Evolutionary conservation across 2,888 invertebrate species (phyloP).

Genomic region (Epinotia brunnichana): DNA sequence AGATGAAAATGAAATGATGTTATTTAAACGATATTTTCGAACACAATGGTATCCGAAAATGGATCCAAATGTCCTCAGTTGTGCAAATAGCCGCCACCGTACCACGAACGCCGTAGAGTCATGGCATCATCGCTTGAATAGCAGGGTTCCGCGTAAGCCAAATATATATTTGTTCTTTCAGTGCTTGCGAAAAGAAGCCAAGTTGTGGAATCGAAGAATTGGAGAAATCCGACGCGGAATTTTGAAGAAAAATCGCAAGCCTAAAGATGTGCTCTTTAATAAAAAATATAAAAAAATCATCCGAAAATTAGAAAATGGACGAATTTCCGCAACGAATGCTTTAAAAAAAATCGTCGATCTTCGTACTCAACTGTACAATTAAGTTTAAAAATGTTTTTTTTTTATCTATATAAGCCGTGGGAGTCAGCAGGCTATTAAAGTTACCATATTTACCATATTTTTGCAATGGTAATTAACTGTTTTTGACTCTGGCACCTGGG

Average conservation of each 20-base stretch:
- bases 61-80: background rate
- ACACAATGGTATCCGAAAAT: conserved; percentile 2
- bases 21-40: background rate
- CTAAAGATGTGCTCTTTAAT: background rate
- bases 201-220: background rate
- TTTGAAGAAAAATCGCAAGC: background rate
- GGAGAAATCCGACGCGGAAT: background rate
- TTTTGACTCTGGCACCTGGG: too few species aligned
- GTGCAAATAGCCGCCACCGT: background rate
- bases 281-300: background rate
- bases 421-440: too few species aligned
- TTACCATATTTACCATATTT: too few species aligned
- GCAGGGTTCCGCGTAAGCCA: background rate
- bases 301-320: background rate
- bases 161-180: conserved; percentile 1
- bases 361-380: too few species aligned
- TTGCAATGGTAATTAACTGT: too few species aligned
- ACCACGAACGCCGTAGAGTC: background rate
- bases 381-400: too few species aligned
- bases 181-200: background rate
- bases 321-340: background rate
- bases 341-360: too few species aligned
- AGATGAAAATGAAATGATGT: too few species aligned
- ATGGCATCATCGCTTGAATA: conserved; percentile 1
- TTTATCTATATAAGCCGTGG: too few species aligned